Conservation (phyloP, 2,888 invertebrate genomes). For the Drosophila eohydei region DNA sequence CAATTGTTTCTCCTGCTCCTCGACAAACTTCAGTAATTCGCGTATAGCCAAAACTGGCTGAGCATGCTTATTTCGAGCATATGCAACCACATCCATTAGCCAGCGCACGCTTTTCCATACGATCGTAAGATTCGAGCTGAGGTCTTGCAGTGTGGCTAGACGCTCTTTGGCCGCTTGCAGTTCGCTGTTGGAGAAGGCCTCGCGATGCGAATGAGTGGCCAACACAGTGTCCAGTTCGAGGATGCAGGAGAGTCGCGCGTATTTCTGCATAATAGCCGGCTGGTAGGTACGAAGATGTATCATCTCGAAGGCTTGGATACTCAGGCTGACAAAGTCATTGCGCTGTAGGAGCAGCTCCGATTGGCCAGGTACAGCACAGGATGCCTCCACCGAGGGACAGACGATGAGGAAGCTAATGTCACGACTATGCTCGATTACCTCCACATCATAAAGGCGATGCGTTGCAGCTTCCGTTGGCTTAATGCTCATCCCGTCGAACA, state of each 20-base stretch:
- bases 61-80: slow-evolving; percentile 92
- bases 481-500: slow-evolving; percentile 93
- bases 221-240: slow-evolving; percentile 96
- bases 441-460: slow-evolving; percentile 95
- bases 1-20: slow-evolving; percentile 65
- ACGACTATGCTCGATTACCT: slow-evolving; percentile 95
- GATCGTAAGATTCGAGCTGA: slow-evolving; percentile 93
- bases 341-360: slow-evolving; percentile 93
- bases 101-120: slow-evolving; percentile 98
- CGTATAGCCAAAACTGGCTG: slow-evolving; percentile 83
- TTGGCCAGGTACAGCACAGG: slow-evolving; percentile 95
- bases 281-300: slow-evolving; percentile 98
- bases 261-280: slow-evolving; percentile 94
- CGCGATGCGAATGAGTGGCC: slow-evolving; percentile 96
- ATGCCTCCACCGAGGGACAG: slow-evolving; percentile 95
- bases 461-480: slow-evolving; percentile 88
- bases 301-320: slow-evolving; percentile 97
- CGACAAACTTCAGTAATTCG: slow-evolving; percentile 82
- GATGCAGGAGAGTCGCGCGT: slow-evolving; percentile 96
- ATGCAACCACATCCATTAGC: slow-evolving; percentile 97
- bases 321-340: slow-evolving; percentile 94
- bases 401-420: slow-evolving; percentile 97
- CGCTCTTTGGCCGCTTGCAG: slow-evolving; percentile 94
- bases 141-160: slow-evolving; percentile 91
- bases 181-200: slow-evolving; percentile 97